Evolutionary conservation across 2,797 vertebrate species (phyloP), one percentile per base, ranked within the genome.

Genomic region (Acipenser transmontanus): DNA sequence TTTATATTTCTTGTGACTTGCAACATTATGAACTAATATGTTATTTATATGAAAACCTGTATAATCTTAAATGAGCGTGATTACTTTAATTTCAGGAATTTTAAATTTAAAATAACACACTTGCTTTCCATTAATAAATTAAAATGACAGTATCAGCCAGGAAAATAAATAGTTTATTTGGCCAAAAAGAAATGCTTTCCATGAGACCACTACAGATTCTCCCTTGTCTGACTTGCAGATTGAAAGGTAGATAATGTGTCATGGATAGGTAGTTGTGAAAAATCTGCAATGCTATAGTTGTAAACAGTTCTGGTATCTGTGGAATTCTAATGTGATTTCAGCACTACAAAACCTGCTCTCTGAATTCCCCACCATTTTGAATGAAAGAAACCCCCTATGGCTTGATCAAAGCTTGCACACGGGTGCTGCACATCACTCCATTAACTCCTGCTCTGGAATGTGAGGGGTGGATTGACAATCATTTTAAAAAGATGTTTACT

Each of bases 211-310:
- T 34, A 34, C 34, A 34, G 34, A 34, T 34, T 4, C 34, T 83
- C 82, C 50, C n/a, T 78, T 79, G 73, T 73, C 65, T 76, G 72
- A 56, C 70, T 65, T 66, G 72, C 75, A 80, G 74, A 86, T 70
- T 74, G 77, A 84, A 79, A 83, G 80, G 76, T 81, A 77, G 77
- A 78, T 79, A 77, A 71, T 73, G 72, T 80, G 80, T 83, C 81
- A 81, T 1, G 34, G 76, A 79, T 78, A 76, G 72, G 80, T 81
- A 80, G 73, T 71, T 80, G 78, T 84, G 80, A 82, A 83, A 78
- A 82, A 85, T 81, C 67, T 70, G 65, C 68, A 71, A 61, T 73
- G 76, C 76, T 81, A 81, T 76, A 47, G 70, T 13, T 74, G 71
- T 49, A 74, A 78, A 83, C 80, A 76, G 75, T 77, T 66, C 63